A percentile compares a stretch with the other conserved stretches of the same genome.
Conservation (phyloP, 2,888 invertebrate species). For the Gastrophysa polygoni region DNA sequence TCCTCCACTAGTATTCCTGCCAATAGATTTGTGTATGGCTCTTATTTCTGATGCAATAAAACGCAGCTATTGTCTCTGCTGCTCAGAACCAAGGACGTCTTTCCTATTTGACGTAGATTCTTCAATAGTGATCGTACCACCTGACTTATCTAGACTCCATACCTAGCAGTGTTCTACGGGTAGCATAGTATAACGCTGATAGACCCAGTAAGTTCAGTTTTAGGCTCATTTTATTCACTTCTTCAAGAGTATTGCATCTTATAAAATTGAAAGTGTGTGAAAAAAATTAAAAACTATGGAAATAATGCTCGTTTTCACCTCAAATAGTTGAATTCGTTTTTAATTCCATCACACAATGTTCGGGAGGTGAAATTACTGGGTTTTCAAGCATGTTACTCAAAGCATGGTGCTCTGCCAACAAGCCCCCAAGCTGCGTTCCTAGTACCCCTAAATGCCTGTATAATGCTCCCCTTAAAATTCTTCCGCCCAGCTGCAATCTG, state of each 20-base stretch:
- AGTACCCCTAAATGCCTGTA: conserved; percentile 1
- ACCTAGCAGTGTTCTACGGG: not conserved
- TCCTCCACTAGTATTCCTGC: conserved; percentile 19
- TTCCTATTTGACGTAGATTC: conserved; percentile 18
- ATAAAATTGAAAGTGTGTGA: too few species aligned
- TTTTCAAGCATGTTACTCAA: conserved; percentile 39
- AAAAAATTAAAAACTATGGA: too few species aligned
- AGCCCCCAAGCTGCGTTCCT: conserved; percentile 44
- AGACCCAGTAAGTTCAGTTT: not conserved
- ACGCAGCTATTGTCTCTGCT: conserved; percentile 46
- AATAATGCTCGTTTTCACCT: too few species aligned
- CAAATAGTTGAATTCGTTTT: too few species aligned
- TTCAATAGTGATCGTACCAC: conserved; percentile 8
- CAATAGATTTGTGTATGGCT: conserved; percentile 40
- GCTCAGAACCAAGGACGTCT: conserved; percentile 26
- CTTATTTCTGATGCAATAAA: conserved; percentile 56
- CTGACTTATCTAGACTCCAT: not conserved
- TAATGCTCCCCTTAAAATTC: not conserved
- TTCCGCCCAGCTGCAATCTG: too few species aligned
- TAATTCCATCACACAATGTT: too few species aligned
- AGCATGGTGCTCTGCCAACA: conserved; percentile 48
- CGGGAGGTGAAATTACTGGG: too few species aligned
- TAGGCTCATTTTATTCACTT: too few species aligned
- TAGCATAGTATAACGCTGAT: not conserved
- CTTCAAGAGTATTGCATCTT: too few species aligned